phyloP scores from a whole-genome alignment of 2,888 invertebrate genomes.

The Epinotia brunnichana region DNA sequence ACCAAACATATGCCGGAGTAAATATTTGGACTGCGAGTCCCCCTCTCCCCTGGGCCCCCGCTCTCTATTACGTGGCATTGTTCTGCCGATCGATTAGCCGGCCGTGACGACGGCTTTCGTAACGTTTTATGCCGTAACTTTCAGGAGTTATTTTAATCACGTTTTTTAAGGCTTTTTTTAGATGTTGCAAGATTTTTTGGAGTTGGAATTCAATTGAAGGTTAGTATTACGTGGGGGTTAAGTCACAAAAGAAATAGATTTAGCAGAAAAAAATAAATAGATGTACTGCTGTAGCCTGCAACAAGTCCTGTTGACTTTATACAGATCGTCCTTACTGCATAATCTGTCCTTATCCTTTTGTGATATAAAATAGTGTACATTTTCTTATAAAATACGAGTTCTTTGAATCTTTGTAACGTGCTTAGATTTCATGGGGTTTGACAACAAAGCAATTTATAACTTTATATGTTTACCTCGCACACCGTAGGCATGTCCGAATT shows the following conservation, averaged over 20 bases:
- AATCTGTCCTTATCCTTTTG: background rate
- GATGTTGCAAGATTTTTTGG: constrained; percentile 9
- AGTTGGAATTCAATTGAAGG: constrained; percentile 6
- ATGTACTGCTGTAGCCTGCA: background rate
- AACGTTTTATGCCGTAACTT: constrained; percentile 57
- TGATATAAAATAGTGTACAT: background rate
- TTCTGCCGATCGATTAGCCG: constrained; percentile 79
- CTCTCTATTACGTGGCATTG: constrained; percentile 78
- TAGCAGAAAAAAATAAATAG: background rate
- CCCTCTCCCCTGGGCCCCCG: constrained; percentile 54
- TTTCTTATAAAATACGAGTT: background rate
- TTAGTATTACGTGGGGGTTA: constrained; percentile 17
- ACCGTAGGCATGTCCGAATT: constrained; percentile 11
- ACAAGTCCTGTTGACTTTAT: background rate
- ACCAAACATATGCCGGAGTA: constrained; percentile 81
- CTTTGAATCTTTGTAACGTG: background rate
- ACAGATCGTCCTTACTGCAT: background rate
- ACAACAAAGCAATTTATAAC: constrained; percentile 14
- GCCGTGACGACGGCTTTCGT: constrained; percentile 72
- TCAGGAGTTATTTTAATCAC: constrained; percentile 46
- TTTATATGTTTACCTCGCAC: constrained; percentile 1
- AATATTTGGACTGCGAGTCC: constrained; percentile 76
- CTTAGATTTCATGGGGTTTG: constrained; percentile 16
- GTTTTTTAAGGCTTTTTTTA: constrained; percentile 13
- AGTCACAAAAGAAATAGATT: constrained; percentile 2